These are phyloP conservation scores for Nephila pilipes DNA, from an alignment of 1,140 invertebrate species.

Conservation along the genomic window DNA sequence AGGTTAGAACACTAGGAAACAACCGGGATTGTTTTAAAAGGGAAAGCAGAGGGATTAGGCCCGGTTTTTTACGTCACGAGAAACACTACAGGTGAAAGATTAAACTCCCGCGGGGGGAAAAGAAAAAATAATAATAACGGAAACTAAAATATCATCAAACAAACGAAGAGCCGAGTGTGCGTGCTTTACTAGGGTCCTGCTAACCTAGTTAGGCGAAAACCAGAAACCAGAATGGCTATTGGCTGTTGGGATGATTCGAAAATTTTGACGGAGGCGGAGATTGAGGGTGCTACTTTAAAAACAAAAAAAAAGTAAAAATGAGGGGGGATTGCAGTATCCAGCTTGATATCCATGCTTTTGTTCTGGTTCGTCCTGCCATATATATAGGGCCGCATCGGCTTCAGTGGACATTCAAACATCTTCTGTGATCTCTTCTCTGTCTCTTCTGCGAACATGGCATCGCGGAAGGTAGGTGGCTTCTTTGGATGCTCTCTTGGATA, in stretches of 20 bases:
- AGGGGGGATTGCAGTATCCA: conserved; percentile 32
- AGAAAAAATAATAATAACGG: conserved; percentile 58
- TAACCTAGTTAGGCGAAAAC: conserved; percentile 68
- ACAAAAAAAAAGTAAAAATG: conserved; percentile 17
- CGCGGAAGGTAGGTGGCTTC: conserved; percentile 71
- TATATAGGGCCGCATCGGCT: conserved; percentile 9
- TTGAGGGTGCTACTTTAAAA: conserved; percentile 67
- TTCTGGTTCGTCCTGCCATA: conserved; percentile 33
- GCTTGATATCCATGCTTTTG: conserved; percentile 6
- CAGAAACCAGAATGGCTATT: conserved; percentile 56
- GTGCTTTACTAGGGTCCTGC: conserved; percentile 69
- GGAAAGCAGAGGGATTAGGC: conserved; percentile 14
- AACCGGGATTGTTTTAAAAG: conserved; percentile 45
- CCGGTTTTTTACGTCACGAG: conserved; percentile 61
- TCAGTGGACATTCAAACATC: conserved; percentile 68
- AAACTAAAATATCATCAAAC: conserved; percentile 72
- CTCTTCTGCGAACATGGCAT: conserved; percentile 74
- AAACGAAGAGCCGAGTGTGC: conserved; percentile 45
- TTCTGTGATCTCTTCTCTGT: conserved; percentile 57
- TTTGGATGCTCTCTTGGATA: conserved; percentile 55
- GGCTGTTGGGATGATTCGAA: conserved; percentile 58
- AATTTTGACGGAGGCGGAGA: conserved; percentile 69
- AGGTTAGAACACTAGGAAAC: conserved; percentile 48
- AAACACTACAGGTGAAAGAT: conserved; percentile 60
- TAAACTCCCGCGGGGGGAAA: conserved; percentile 38